These are phyloP conservation scores for Torymus auratus DNA, from an alignment of 2,888 invertebrate genomes.

Conservation along the genomic window DNA sequence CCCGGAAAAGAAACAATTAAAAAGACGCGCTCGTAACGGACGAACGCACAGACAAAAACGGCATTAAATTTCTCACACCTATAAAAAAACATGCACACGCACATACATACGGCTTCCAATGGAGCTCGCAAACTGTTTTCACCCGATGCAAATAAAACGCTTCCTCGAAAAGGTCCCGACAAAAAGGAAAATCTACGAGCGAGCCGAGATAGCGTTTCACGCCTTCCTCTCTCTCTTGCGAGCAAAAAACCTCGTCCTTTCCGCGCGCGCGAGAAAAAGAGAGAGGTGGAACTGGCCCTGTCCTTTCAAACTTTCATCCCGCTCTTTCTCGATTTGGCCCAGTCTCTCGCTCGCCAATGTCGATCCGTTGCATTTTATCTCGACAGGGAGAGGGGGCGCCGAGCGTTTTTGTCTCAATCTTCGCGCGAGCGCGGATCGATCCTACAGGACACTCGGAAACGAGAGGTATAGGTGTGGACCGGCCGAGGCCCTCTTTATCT, in stretches of 20 bases:
- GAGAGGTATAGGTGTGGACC: not conserved
- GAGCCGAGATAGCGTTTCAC: too few relatives aligned
- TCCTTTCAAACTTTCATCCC: conserved; percentile 46
- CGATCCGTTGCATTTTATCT: conserved; percentile 35
- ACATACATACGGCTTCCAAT: not conserved
- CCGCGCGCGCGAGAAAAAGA: conserved; percentile 9
- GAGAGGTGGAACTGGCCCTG: not conserved
- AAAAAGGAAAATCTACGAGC: too few relatives aligned
- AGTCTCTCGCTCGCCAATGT: not conserved
- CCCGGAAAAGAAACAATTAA: not conserved
- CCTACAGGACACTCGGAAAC: conserved; percentile 20
- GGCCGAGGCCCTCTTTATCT: conserved; percentile 2
- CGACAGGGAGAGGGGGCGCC: not conserved
- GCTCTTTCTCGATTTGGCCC: conserved; percentile 24
- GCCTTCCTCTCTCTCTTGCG: too few relatives aligned
- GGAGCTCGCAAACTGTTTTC: conserved; percentile 31
- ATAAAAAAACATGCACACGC: not conserved
- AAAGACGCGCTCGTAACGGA: not conserved
- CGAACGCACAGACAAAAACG: not conserved
- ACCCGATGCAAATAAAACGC: conserved; percentile 34
- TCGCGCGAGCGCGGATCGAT: conserved; percentile 47
- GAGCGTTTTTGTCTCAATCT: conserved; percentile 46
- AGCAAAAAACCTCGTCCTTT: too few relatives aligned
- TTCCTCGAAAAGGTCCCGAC: too few relatives aligned
- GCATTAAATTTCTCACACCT: conserved; percentile 45